A percentile compares a stretch with the other conserved stretches of the same genome.
Conservation (phyloP, 2,888 invertebrate species). For the Aleiodes testaceus region DNA sequence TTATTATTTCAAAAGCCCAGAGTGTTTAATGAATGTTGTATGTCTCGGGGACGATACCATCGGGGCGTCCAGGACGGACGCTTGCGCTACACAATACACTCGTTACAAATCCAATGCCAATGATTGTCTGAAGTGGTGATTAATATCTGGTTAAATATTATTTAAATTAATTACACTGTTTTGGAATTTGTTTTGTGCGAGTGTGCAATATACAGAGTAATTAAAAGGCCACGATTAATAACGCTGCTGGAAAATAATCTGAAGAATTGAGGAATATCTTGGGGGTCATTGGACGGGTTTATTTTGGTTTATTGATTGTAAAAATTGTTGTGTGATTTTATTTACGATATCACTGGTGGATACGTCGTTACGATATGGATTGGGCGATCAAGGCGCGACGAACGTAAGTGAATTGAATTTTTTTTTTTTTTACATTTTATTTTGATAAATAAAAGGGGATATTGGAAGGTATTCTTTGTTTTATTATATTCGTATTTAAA, state of each 20-base stretch:
- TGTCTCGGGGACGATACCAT: constrained; percentile 48
- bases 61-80: constrained; percentile 47
- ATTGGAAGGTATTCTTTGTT: no score
- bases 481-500: not conserved
- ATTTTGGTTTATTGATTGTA: constrained; percentile 26
- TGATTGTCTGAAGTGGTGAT: constrained; percentile 35
- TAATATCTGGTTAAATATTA: constrained; percentile 39
- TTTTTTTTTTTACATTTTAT: constrained; percentile 5
- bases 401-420: constrained; percentile 66
- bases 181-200: constrained; percentile 52
- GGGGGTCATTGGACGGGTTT: constrained; percentile 6
- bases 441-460: no score
- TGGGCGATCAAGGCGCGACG: constrained; percentile 71
- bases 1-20: not conserved
- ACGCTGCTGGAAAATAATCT: not conserved
- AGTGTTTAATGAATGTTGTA: constrained; percentile 39
- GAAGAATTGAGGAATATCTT: constrained; percentile 2
- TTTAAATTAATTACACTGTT: constrained; percentile 41
- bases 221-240: no score
- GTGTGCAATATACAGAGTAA: constrained; percentile 59
- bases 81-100: constrained; percentile 45
- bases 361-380: constrained; percentile 71
- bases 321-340: constrained; percentile 49
- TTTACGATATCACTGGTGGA: constrained; percentile 56
- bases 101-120: constrained; percentile 37